A percentile compares a stretch with the other conserved stretches of the same genome.
These are phyloP conservation scores for Philaenus spumarius DNA, from an alignment of 1,140 invertebrate genomes.

Conservation along the genomic window DNA sequence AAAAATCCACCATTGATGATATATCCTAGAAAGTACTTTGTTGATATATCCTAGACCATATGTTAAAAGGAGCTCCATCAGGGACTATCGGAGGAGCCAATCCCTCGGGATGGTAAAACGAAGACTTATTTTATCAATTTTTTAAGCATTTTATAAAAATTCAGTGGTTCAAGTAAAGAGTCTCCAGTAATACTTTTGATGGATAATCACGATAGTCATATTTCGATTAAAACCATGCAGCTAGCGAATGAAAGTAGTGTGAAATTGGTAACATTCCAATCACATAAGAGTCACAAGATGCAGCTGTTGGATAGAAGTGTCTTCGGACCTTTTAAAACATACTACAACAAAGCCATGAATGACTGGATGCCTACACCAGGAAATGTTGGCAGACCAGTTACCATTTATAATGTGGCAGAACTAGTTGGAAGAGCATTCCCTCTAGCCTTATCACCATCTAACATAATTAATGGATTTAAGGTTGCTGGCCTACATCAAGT, in stretches of 20 bases:
- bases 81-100: slow-evolving; percentile 22
- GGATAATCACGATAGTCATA: slow-evolving; percentile 39
- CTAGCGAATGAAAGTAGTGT: slow-evolving; percentile 29
- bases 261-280: slow-evolving; percentile 30
- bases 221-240: slow-evolving; percentile 28
- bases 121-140: slow-evolving; percentile 24
- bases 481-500: slow-evolving; percentile 39
- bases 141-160: slow-evolving; percentile 29
- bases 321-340: slow-evolving; percentile 23
- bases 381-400: slow-evolving; percentile 20
- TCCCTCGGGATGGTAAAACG: slow-evolving; percentile 28
- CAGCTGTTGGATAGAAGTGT: too few relatives aligned
- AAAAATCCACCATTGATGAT: slow-evolving; percentile 39
- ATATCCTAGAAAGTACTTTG: slow-evolving; percentile 36
- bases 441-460: slow-evolving; percentile 25
- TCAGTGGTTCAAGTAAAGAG: slow-evolving; percentile 27
- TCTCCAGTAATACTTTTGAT: slow-evolving; percentile 36
- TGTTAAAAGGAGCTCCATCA: slow-evolving; percentile 30
- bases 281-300: slow-evolving; percentile 32
- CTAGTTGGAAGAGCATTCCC: slow-evolving; percentile 14
- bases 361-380: slow-evolving; percentile 29
- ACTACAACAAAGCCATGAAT: slow-evolving; percentile 10
- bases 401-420: too few relatives aligned
- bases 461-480: slow-evolving; percentile 41
- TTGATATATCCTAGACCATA: too few relatives aligned